phyloP scores from a whole-genome alignment of 2,888 invertebrate species.

The Trissoscelio sp. region DNA sequence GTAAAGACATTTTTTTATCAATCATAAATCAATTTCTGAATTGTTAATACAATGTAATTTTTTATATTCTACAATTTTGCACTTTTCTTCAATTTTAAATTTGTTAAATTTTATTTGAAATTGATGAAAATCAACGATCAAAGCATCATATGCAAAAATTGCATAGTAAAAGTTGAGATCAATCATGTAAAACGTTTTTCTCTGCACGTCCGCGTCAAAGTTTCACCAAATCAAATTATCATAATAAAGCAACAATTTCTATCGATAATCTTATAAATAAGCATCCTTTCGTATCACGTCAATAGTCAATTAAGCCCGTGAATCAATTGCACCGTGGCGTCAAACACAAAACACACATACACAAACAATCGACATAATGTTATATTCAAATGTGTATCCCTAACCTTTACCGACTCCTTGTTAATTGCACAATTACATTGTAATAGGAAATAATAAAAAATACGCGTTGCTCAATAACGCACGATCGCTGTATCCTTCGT shows the following conservation, averaged over 20 bases:
- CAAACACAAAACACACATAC: constrained; percentile 23
- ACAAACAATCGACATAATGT: constrained; percentile 4
- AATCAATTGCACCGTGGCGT: constrained; percentile 38
- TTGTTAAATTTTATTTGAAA: too few relatives aligned
- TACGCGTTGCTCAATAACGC: constrained; percentile 59
- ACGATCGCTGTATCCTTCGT: constrained; percentile 60
- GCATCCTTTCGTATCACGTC: constrained; percentile 25
- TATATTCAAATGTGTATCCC: constrained; percentile 53
- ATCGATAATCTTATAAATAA: constrained; percentile 26
- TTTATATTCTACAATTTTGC: too few relatives aligned
- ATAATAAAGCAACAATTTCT: constrained; percentile 28
- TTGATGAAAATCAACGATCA: too few relatives aligned
- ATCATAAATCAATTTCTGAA: too few relatives aligned
- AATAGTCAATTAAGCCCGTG: constrained; percentile 28
- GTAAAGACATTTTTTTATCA: too few relatives aligned
- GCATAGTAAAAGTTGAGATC: constrained; percentile 1
- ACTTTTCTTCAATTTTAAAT: too few relatives aligned
- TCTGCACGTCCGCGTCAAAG: constrained; percentile 4
- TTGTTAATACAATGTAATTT: too few relatives aligned
- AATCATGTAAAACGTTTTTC: constrained; percentile 22
- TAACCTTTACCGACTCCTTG: constrained; percentile 59
- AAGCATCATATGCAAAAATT: too few relatives aligned
- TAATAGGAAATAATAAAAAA: constrained; percentile 53
- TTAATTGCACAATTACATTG: constrained; percentile 66
- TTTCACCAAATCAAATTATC: constrained; percentile 19